Evolutionary conservation across 2,888 invertebrate species (phyloP).

Genomic region (Mallateleia sp.): DNA sequence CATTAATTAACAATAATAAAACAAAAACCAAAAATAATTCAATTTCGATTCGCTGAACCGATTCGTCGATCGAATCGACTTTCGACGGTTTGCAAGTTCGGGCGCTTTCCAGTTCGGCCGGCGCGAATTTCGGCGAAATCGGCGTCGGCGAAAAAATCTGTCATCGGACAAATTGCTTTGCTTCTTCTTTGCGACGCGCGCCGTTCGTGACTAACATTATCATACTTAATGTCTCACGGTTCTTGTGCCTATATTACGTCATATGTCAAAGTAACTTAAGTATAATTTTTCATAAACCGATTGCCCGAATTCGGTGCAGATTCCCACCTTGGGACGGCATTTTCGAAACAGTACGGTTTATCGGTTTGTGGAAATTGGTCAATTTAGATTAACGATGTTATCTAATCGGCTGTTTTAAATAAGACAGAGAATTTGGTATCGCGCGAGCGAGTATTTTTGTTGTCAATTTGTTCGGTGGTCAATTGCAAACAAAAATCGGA

Average conservation of each 20-base stretch:
- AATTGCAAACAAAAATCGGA: too few species aligned
- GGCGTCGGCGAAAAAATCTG: constrained; percentile 39
- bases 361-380: too few species aligned
- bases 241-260: constrained; percentile 63
- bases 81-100: background rate
- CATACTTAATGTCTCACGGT: constrained; percentile 55
- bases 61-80: background rate
- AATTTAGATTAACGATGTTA: too few species aligned
- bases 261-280: constrained; percentile 49
- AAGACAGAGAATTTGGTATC: too few species aligned
- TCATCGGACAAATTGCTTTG: constrained; percentile 29
- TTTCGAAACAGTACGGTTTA: too few species aligned
- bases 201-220: constrained; percentile 70
- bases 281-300: constrained; percentile 15
- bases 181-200: constrained; percentile 55
- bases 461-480: too few species aligned
- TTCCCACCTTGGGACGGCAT: too few species aligned
- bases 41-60: background rate
- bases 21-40: background rate
- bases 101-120: background rate
- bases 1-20: background rate
- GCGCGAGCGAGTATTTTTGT: too few species aligned
- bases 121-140: too few species aligned
- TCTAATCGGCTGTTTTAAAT: too few species aligned
- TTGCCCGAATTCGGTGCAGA: too few species aligned